Evolutionary conservation across 92 coral and sea anemone genomes (phyloP).

Genomic region (Epizoanthus scotinus): DNA sequence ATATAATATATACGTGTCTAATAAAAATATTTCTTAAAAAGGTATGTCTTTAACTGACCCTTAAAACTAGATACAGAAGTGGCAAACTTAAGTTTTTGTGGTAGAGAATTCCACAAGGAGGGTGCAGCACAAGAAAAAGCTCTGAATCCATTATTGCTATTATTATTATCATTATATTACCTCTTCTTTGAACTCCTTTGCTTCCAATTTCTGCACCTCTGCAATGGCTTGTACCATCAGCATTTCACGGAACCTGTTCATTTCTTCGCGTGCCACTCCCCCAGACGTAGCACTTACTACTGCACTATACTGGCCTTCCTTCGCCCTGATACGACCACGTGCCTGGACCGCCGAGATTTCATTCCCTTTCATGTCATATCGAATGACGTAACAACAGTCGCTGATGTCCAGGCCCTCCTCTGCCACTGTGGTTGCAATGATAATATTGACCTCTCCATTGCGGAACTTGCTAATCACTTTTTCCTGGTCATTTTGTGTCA

Average conservation of each 20-base stretch:
- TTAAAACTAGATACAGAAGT: too few species aligned
- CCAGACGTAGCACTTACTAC: slow-evolving; percentile 67
- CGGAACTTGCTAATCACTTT: slow-evolving; percentile 72
- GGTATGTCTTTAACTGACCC: too few species aligned
- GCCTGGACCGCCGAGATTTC: slow-evolving; percentile 93
- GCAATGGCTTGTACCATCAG: slow-evolving; percentile 78
- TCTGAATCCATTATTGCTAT: too few species aligned
- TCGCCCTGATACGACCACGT: slow-evolving; percentile 75
- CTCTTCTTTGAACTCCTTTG: slow-evolving; percentile 28
- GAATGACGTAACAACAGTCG: slow-evolving; percentile 92
- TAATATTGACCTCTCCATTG: slow-evolving; percentile 80
- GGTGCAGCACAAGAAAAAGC: too few species aligned
- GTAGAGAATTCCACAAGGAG: too few species aligned
- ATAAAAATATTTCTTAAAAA: too few species aligned
- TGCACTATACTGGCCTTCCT: slow-evolving; percentile 68
- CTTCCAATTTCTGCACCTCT: slow-evolving; percentile 59
- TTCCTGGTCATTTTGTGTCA: slow-evolving; percentile 90
- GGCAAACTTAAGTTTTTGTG: too few species aligned
- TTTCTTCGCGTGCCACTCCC: slow-evolving; percentile 55
- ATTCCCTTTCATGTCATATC: slow-evolving; percentile 96
- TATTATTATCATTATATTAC: too few species aligned
- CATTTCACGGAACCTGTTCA: slow-evolving; percentile 65
- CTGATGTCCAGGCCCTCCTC: slow-evolving; percentile 94
- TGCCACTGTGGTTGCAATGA: slow-evolving; percentile 89
- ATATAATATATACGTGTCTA: too few species aligned